Conservation (phyloP, 2,113 vertebrate genomes). For the Callipepla californica region DNA sequence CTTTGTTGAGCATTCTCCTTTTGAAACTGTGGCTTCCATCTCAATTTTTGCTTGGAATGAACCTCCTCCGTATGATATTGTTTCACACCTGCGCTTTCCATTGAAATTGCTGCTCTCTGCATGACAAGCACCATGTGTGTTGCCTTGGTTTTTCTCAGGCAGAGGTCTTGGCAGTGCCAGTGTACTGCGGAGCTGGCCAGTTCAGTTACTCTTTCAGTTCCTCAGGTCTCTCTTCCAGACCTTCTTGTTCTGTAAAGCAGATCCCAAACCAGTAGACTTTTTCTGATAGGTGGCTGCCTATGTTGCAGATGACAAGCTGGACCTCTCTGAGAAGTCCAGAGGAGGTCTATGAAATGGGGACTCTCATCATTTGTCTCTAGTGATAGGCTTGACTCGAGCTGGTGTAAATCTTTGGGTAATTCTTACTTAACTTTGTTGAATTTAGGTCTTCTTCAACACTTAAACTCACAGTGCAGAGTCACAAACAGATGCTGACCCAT, state of each 20-base stretch:
- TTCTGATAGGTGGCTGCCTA: neutral
- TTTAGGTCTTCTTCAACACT: neutral
- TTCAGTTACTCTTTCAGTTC: neutral
- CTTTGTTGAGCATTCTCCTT: neutral
- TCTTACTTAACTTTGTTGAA: neutral
- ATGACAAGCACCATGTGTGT: neutral
- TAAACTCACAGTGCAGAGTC: too few species aligned
- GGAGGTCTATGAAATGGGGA: neutral
- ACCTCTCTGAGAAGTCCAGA: neutral
- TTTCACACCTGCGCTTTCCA: neutral
- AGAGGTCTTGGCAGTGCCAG: neutral
- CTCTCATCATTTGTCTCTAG: neutral
- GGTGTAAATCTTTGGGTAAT: neutral
- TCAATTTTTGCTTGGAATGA: neutral
- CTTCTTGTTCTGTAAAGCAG: neutral
- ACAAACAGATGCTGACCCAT: neutral
- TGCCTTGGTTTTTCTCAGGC: neutral
- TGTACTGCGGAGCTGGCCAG: neutral
- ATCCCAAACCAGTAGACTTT: neutral
- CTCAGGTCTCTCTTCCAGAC: neutral
- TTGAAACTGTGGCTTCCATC: neutral
- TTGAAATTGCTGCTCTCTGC: neutral
- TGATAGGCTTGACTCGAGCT: neutral
- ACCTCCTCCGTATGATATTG: neutral
- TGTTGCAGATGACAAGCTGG: neutral